Conservation (phyloP, 1,140 invertebrate genomes). For the Drosophila kepulauana region DNA sequence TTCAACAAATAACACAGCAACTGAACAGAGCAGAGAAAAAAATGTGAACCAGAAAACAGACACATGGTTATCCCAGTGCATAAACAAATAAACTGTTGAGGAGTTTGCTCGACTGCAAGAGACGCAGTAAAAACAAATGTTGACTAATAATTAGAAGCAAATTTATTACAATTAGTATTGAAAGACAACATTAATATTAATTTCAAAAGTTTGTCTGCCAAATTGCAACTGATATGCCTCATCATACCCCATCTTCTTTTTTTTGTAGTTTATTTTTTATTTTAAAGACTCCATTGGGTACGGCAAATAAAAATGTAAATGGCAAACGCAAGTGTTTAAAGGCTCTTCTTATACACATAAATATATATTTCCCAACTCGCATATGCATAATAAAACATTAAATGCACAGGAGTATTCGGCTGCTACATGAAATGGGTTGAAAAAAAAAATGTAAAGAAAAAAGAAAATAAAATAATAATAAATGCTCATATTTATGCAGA, state of each 20-base stretch:
- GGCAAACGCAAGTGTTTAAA: conserved; percentile 20
- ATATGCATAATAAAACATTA: conserved; percentile 20
- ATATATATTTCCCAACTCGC: conserved; percentile 9
- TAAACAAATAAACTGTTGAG: background rate
- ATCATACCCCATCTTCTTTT: background rate
- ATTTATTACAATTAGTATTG: too few species aligned
- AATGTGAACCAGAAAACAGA: conserved; percentile 3
- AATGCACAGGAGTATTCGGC: background rate
- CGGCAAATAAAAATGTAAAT: conserved; percentile 12
- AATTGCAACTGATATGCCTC: background rate
- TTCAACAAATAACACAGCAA: conserved; percentile 6
- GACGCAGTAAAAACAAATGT: too few species aligned
- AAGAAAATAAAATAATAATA: conserved; percentile 8
- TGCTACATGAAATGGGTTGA: too few species aligned
- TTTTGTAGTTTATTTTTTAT: too few species aligned
- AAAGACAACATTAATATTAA: too few species aligned
- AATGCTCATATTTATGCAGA: conserved; percentile 50
- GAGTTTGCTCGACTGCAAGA: too few species aligned
- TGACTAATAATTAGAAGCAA: too few species aligned
- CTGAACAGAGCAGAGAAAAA: background rate
- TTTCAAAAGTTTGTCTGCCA: too few species aligned
- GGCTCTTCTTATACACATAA: background rate
- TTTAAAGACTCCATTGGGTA: background rate
- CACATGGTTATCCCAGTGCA: background rate
- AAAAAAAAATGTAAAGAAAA: conserved; percentile 43